A percentile compares a stretch with the other conserved stretches of the same genome.
Evolutionary conservation across 2,888 invertebrate genomes (phyloP).

Genomic region (Siphonodentalium dalli): DNA sequence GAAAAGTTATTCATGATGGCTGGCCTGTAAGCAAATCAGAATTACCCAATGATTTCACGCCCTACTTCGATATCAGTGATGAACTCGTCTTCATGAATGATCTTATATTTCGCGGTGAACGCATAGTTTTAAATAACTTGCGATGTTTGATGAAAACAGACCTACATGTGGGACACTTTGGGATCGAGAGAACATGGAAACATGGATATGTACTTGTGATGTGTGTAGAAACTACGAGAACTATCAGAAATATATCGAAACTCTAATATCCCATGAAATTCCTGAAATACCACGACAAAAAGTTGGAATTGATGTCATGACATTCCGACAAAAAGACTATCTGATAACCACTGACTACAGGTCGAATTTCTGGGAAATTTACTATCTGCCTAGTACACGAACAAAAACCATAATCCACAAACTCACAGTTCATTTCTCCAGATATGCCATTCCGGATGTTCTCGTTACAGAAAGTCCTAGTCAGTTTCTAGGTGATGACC

Average conservation of each 20-base stretch:
- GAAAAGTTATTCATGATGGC: too few species aligned
- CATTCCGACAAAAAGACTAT: conserved; percentile 1
- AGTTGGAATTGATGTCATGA: conserved; percentile 8
- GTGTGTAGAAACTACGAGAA: not conserved
- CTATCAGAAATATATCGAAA: not conserved
- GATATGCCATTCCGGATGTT: conserved; percentile 8
- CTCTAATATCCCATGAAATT: conserved; percentile 1
- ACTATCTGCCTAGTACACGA: not conserved
- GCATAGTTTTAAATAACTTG: too few species aligned
- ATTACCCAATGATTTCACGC: too few species aligned
- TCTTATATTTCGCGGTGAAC: too few species aligned
- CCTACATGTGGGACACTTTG: too few species aligned
- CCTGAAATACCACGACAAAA: conserved; percentile 8
- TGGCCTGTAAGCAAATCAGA: too few species aligned
- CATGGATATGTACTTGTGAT: not conserved
- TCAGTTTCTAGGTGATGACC: too few species aligned
- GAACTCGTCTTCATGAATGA: too few species aligned
- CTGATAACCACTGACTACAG: conserved; percentile 5
- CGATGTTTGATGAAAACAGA: too few species aligned
- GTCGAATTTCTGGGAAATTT: conserved; percentile 4
- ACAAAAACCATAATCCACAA: conserved; percentile 4
- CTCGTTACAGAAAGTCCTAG: too few species aligned
- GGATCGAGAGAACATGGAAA: too few species aligned
- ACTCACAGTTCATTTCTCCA: conserved; percentile 1
- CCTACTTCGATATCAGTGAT: too few species aligned